Evolutionary conservation across 2,888 invertebrate species (phyloP).

Genomic region (Latrodectus elegans): DNA sequence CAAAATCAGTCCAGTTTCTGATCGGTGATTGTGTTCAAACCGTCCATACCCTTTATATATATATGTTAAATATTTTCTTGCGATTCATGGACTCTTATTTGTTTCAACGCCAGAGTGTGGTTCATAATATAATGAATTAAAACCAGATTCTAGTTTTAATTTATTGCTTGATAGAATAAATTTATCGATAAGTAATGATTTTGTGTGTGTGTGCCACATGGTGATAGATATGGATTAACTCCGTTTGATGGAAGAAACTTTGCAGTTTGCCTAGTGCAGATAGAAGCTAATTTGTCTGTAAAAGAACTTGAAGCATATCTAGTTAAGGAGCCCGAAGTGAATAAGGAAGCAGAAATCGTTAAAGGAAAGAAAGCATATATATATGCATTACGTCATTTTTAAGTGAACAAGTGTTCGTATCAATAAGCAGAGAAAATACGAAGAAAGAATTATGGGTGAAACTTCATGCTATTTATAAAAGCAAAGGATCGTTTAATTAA

Average conservation of each 20-base stretch:
- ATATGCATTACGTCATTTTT: not conserved
- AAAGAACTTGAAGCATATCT: too few species aligned
- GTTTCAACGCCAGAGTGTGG: not conserved
- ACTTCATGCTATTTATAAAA: too few species aligned
- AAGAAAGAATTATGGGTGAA: not conserved
- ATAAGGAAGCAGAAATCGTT: not conserved
- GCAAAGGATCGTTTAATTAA: not conserved
- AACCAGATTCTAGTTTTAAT: not conserved
- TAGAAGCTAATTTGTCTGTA: not conserved
- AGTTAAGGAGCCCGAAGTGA: not conserved
- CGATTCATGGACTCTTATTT: too few species aligned
- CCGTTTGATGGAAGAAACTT: not conserved
- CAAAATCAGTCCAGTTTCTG: too few species aligned
- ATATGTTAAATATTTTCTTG: too few species aligned
- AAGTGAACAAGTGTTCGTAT: not conserved
- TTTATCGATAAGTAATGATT: not conserved
- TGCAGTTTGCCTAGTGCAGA: not conserved
- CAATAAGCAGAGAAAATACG: not conserved
- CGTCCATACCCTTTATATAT: too few species aligned
- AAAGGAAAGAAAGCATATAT: not conserved
- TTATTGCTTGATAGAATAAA: not conserved
- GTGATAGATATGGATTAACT: not conserved
- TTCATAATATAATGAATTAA: not conserved
- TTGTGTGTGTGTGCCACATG: not conserved
- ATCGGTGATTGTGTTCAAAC: too few species aligned